Percentiles rank a stretch among this genome's conserved stretches.
These are phyloP conservation scores for Bombus pascuorum DNA, from an alignment of 1,140 invertebrate species.

Conservation along the genomic window DNA sequence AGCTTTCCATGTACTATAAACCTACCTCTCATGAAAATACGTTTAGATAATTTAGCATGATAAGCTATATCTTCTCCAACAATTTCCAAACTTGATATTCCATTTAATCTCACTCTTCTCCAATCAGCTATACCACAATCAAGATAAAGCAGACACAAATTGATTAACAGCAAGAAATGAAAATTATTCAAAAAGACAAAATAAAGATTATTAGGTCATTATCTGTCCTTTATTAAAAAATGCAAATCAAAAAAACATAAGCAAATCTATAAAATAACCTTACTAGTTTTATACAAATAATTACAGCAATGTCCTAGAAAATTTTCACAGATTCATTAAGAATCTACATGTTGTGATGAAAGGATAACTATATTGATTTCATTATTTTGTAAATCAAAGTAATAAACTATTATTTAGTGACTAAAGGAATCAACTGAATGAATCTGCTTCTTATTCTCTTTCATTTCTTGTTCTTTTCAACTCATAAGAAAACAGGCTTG, in stretches of 20 bases:
- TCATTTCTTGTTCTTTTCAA: background rate
- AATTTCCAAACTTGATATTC: conserved; percentile 70
- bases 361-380: no score
- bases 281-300: conserved; percentile 3
- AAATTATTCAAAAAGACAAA: conserved; percentile 65
- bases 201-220: conserved; percentile 45
- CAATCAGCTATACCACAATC: conserved; percentile 76
- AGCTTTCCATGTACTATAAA: conserved; percentile 50
- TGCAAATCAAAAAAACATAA: conserved; percentile 46
- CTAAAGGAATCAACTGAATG: background rate
- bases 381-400: background rate
- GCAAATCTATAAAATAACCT: conserved; percentile 22
- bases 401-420: background rate
- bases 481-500: background rate
- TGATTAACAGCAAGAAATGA: conserved; percentile 72
- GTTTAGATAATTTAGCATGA: conserved; percentile 64
- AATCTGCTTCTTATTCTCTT: background rate
- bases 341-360: no score
- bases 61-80: conserved; percentile 67
- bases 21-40: conserved; percentile 73
- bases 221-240: conserved; percentile 35
- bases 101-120: conserved; percentile 74
- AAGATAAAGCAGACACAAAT: conserved; percentile 74
- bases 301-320: background rate
- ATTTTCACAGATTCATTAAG: no score